These are phyloP conservation scores for Channa argus DNA, from an alignment of 2,113 vertebrate species.

Conservation along the genomic window DNA sequence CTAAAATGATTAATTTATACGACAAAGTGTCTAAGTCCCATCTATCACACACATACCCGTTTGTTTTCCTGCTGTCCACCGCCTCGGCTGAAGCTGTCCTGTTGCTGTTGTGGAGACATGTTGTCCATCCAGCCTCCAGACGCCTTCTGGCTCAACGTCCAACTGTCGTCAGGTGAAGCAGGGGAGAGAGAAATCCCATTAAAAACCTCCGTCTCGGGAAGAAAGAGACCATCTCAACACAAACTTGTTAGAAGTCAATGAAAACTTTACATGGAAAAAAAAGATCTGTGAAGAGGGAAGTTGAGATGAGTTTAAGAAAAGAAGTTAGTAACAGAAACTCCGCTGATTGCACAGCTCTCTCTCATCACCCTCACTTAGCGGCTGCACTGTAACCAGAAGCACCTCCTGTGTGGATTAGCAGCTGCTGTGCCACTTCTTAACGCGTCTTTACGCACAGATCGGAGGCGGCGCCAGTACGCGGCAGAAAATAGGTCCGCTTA, in stretches of 20 bases:
- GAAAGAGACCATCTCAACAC: slow-evolving; percentile 43
- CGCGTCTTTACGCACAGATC: slow-evolving; percentile 65
- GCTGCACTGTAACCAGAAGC: slow-evolving; percentile 10
- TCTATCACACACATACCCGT: slow-evolving; percentile 47
- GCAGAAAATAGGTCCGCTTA: slow-evolving; percentile 39
- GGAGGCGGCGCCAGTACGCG: slow-evolving; percentile 61
- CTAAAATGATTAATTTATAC: too few species aligned
- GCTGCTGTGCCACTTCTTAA: slow-evolving; percentile 63
- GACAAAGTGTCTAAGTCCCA: too few species aligned
- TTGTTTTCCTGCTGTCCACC: slow-evolving; percentile 63
- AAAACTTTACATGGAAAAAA: slow-evolving; percentile 5
- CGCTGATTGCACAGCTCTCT: background rate
- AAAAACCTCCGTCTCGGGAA: slow-evolving; percentile 11
- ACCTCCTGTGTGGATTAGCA: slow-evolving; percentile 61
- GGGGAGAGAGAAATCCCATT: slow-evolving; percentile 32
- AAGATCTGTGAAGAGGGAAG: background rate
- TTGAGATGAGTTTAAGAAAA: background rate
- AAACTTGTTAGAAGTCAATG: background rate
- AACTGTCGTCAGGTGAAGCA: slow-evolving; percentile 36
- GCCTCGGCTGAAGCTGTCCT: slow-evolving; percentile 58
- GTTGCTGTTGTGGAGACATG: slow-evolving; percentile 82
- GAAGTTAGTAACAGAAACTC: background rate
- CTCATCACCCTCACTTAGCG: slow-evolving; percentile 18
- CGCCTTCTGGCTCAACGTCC: slow-evolving; percentile 45
- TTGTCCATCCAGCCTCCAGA: slow-evolving; percentile 77